Base-by-base conservation (phyloP, 2,113 vertebrate genomes). In the Gobiocypris rarus region DNA sequence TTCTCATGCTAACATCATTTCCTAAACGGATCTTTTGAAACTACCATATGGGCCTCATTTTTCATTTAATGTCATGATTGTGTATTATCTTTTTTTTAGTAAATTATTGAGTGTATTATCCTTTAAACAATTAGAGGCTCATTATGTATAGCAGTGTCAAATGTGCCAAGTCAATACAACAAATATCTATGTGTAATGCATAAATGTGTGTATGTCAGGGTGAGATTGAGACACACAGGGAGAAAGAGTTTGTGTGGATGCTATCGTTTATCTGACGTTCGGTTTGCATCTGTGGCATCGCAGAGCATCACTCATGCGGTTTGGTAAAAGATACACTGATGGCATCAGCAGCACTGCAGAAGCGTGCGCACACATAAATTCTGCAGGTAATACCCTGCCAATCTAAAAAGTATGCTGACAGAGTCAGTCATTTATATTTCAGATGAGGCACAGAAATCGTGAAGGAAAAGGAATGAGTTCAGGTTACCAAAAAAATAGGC, bases 281-380 rank as follows among this genome's bases (percentile, higher is more conserved):
- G 41, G 67, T 61, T 61, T 81, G 76, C 69, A 50, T 70, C 76
- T 81, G 26, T 81, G 65, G 28, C 83, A 50, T 85, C 67, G 71
- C 56, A 81, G 81, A 74, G 58, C 75, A 85, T 81, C 77, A 74
- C 76, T 81, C 84, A 81, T 80, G 84, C 41, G 14, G 83, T 58
- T 76, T 28, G 63, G 84, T 85, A 81, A 78, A 79, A 85, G 76
- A 61, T 65, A 58, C 77, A 54, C 34, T 22, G 56, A 85, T 78
- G 75, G 67, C 82, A 83, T 83, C 70, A 75, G 81, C 83, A 73
- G 75, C 28, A 31, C 48, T 10, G 65, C 83, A 54, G 59, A 41
- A 63, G 67, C 3, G 9, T 26, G 14, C 50, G 22, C 43, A 19
- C 59, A 73, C 69, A 83, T 59, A 77, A 59, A 77, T 77, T 43